phyloP scores from a whole-genome alignment of 2,113 vertebrate genomes.

The human region GRCh38 chr1:1299501-1300000 shows the following conservation, averaged over 20 bases:
- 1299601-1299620: background rate
- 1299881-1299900: conserved; percentile 97
- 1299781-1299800: too few relatives aligned
- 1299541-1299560: background rate
- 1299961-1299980: conserved; percentile 91
- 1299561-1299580: background rate
- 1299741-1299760: background rate
- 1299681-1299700: background rate
- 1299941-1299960: fast-evolving
- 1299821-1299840: conserved; percentile 92
- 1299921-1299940: background rate
- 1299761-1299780: too few relatives aligned
- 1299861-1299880: conserved; percentile 98
- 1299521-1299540: background rate
- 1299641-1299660: too few relatives aligned
- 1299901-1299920: conserved; percentile 87
- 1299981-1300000: conserved; percentile 98
- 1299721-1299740: background rate
- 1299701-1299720: background rate
- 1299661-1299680: background rate
- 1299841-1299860: conserved; percentile 96
- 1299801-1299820: too few relatives aligned
- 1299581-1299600: background rate
- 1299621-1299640: background rate
- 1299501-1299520: background rate